Evolutionary conservation across 2,113 vertebrate species (phyloP).

Genomic region (Pterocles gutturalis): DNA sequence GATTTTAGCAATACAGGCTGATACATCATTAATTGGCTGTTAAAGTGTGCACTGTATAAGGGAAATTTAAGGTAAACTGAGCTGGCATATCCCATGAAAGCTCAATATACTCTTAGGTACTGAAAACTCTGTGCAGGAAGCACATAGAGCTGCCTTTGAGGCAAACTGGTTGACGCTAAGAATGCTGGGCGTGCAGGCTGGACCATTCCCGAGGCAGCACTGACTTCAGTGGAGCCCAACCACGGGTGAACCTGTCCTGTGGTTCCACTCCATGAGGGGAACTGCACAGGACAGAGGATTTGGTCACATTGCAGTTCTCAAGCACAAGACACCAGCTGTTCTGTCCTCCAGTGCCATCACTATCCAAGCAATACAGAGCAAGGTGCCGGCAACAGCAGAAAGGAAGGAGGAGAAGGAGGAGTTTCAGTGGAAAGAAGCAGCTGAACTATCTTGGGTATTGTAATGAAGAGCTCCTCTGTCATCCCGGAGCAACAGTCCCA

Average conservation of each 20-base stretch:
- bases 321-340: not conserved
- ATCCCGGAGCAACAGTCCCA: not conserved
- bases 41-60: not conserved
- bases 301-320: not conserved
- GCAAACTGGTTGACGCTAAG: accelerated
- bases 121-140: not conserved
- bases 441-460: not conserved
- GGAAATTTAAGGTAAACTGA: not conserved
- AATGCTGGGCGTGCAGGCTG: accelerated
- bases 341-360: accelerated
- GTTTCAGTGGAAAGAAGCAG: not conserved
- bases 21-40: not conserved
- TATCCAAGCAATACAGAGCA: accelerated
- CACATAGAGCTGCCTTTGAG: not conserved
- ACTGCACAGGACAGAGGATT: not conserved
- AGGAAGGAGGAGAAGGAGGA: not conserved
- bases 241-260: not conserved
- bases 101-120: not conserved
- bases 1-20: not conserved
- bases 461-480: not conserved
- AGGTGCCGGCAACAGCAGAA: not conserved
- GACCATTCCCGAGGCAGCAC: not conserved
- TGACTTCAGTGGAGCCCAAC: not conserved
- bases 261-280: not conserved
- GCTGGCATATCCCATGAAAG: not conserved